Percentiles rank a stretch among this genome's conserved stretches.
Conservation (phyloP, 2,797 vertebrate species). For the Lacerta viridis region DNA sequence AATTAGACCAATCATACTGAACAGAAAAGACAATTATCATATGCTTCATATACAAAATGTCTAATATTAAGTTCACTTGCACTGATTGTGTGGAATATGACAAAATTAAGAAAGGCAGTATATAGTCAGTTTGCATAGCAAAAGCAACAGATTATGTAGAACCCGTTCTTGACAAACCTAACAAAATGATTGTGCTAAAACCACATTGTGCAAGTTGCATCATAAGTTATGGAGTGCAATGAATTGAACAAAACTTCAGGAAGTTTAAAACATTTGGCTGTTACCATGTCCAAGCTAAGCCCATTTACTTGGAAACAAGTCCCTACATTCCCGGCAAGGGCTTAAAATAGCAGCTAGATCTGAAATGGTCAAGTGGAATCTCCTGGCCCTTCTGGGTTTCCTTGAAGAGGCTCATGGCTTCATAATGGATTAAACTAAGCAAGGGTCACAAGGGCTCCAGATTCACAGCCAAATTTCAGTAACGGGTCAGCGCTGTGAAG, state of each 20-base stretch:
- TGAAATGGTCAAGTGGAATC: background rate
- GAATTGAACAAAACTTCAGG: slow-evolving; percentile 1
- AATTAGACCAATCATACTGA: fast-evolving
- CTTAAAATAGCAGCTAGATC: background rate
- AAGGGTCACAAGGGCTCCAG: background rate
- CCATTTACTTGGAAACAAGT: background rate
- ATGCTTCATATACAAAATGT: background rate
- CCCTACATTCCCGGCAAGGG: background rate
- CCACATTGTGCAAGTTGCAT: background rate
- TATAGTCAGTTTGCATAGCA: background rate
- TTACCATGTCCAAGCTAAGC: background rate
- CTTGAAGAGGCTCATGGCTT: background rate
- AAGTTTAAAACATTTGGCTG: background rate
- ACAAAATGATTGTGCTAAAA: background rate
- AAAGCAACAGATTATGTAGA: background rate
- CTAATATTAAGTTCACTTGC: background rate
- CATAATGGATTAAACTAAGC: background rate
- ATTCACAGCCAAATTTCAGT: background rate
- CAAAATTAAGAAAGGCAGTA: fast-evolving
- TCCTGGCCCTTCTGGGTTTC: background rate
- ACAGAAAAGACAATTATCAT: fast-evolving
- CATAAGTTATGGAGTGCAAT: background rate
- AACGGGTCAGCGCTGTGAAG: background rate
- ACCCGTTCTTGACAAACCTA: background rate
- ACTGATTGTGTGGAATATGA: fast-evolving